phyloP scores from a whole-genome alignment of 2,113 vertebrate genomes.

The Sapayoa aenigma region DNA sequence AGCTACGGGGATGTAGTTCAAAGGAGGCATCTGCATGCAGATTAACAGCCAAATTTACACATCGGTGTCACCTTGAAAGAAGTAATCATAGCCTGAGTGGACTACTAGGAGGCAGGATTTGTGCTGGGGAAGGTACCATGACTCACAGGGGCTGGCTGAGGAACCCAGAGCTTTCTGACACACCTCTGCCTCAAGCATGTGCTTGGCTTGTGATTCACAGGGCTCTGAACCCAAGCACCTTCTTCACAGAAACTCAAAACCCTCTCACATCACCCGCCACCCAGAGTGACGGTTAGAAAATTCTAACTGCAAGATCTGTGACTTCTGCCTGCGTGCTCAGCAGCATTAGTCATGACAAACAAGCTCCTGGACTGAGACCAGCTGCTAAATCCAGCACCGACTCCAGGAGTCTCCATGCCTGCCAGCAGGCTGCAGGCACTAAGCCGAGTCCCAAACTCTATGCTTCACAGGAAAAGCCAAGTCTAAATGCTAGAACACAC shows the following conservation, averaged over 20 bases:
- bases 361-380: neutral
- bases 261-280: neutral
- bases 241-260: neutral
- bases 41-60: neutral
- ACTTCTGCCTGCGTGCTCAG: neutral
- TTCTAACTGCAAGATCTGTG: neutral
- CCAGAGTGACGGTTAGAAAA: neutral
- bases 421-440: neutral
- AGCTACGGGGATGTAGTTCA: neutral
- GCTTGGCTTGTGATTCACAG: neutral
- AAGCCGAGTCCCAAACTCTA: neutral
- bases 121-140: neutral
- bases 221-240: neutral
- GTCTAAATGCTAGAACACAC: fast-evolving
- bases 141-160: neutral
- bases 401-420: neutral
- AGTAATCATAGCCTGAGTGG: neutral
- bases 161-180: neutral
- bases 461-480: neutral
- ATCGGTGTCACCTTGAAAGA: neutral
- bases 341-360: constrained; percentile 18
- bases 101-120: neutral
- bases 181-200: neutral
- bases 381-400: constrained; percentile 15
- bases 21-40: neutral